Percentiles rank a stretch among this genome's conserved stretches.
Conservation (phyloP, 2,797 vertebrate species). For the Poeciliopsis paucimaculata region DNA sequence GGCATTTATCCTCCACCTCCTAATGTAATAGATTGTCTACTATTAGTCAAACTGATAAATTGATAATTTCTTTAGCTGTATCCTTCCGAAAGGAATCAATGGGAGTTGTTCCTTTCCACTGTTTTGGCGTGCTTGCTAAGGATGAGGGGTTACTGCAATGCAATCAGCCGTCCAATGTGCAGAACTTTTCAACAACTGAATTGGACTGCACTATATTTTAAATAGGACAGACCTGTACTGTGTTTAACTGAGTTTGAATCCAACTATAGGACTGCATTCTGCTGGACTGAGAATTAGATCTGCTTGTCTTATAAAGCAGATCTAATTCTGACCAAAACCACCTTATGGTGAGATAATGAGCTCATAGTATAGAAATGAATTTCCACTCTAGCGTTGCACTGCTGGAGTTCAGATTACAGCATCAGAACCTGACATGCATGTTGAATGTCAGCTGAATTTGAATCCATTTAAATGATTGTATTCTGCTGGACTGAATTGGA, state of each 20-base stretch:
- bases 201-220: background rate
- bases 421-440: background rate
- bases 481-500: background rate
- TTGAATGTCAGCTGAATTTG: background rate
- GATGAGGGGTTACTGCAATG: background rate
- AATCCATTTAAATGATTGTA: background rate
- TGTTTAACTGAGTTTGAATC: background rate
- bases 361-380: background rate
- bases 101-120: background rate
- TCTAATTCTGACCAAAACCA: background rate
- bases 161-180: background rate
- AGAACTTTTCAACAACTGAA: background rate
- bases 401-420: constrained; percentile 1
- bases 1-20: background rate
- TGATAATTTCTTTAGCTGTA: background rate
- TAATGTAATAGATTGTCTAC: background rate
- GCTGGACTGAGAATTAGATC: background rate
- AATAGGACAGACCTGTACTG: background rate
- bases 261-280: too few relatives aligned
- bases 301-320: background rate
- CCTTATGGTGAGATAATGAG: background rate
- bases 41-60: background rate
- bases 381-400: background rate
- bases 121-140: background rate
- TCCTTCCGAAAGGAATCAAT: too few relatives aligned